Evolutionary conservation across 2,113 vertebrate genomes (phyloP), one percentile per base, ranked within the genome.

Genomic region (Patagioenas fasciata): DNA sequence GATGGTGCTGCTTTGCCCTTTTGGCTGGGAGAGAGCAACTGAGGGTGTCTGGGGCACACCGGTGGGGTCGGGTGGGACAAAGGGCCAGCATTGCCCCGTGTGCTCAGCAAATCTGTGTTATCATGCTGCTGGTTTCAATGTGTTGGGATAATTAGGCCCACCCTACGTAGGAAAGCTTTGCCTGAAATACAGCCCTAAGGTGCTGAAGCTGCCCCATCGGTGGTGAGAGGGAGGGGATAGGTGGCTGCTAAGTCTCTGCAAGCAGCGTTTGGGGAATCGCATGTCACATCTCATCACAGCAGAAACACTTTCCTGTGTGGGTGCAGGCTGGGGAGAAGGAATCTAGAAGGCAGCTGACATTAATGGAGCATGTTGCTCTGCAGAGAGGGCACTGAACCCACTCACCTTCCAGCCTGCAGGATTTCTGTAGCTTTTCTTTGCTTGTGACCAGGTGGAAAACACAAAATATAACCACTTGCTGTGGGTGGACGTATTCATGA

Each of bases 121-220:
- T 2, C 44, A 60, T 0, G 1, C 58, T 47, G 38, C 58, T 88
- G 0, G 0, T 51, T 71, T 65, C 36, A 48, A 47, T 71, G 34
- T 29, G n/a, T 71, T 54, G 14, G 36, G 51, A 71, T 40, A 38
- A 32, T 51, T 58, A 47, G 50, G 36, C 38, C 77, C 58, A 32
- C 28, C 47, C 16, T 58, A 4, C 0, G 0, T n/a, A 53, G 71
- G 71, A 88, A 70, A 64, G 47, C 36, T 69, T 74, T 0, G 0
- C 32, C 36, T 44, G 78, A 57, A 71, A 71, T 34, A 17, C 64
- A 53, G 44, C 29, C 0, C 0, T 57, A 25, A 44, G 48, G 56
- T 32, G 38, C 42, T 73, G 40, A 50, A 50, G 34, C 48, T 79
- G 73, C 66, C 15, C 48, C 60, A 8, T 36, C 21, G 50, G 10